Evolutionary conservation across 2,113 vertebrate genomes (phyloP), one percentile per base, ranked within the genome.

Genomic region (Dicentrarchus labrax): DNA sequence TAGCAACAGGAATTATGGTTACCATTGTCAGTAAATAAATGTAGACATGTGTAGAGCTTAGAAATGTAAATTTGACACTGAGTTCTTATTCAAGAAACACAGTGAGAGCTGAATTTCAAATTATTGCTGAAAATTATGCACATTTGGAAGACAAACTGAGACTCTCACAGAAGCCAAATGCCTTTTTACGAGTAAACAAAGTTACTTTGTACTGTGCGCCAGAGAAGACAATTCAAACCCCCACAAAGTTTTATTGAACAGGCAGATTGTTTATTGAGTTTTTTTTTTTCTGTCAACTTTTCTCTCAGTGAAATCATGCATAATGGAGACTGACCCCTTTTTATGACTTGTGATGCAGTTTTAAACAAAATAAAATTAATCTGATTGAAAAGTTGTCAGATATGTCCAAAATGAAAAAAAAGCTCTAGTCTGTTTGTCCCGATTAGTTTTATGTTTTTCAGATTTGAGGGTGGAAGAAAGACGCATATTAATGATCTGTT

Each of bases 401-500:
- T 72, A n/a, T 9, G 41, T 76, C 60, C 11, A 53, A 53, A 47
- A 76, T 84, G 7, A 22, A 75, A 75, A 78, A 67, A 79, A 67
- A 59, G 3, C 38, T 67, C 21, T 65, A 60, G 83, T 85, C 78
- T 68, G 72, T 89, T 86, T 87, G 76, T 83, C 60, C 5, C 13
- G 4, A 85, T 81, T 87, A 70, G 69, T 68, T 76, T 76, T 17
- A 53, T 74, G 54, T 74, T 88, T 83, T 61, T 62, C 17, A 69
- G 70, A 83, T 75, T 79, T n/a, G 1, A 21, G 39, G 43, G 56
- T 56, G 48, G 53, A 61, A 43, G 2, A 76, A 80, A 56, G 67
- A 30, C 45, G 62, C 48, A 62, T 79, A 85, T 89, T 82, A 89
- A 82, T 86, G 87, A 86, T 82, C 64, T 51, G 61, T 88, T 93